phyloP scores from a whole-genome alignment of 2,113 vertebrate genomes.

The Thunnus thynnus region DNA sequence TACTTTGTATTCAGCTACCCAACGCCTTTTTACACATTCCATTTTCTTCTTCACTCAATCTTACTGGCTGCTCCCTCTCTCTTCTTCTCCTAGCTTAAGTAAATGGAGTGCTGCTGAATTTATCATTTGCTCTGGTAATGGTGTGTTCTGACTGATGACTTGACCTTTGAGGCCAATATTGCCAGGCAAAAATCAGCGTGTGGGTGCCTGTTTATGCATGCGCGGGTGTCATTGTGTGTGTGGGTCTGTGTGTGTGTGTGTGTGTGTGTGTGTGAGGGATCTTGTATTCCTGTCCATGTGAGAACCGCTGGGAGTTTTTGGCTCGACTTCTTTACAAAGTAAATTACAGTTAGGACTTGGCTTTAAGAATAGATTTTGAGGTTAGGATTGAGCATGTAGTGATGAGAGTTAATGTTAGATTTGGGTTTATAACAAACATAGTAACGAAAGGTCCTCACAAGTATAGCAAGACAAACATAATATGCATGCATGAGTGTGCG shows the following conservation, averaged over 20 bases:
- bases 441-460: background rate
- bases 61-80: conserved; percentile 12
- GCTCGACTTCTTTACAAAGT: background rate
- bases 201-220: conserved; percentile 33
- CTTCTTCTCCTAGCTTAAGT: conserved; percentile 26
- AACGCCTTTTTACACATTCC: conserved; percentile 24
- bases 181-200: conserved; percentile 40
- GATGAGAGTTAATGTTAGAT: background rate
- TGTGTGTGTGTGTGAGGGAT: background rate
- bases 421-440: background rate
- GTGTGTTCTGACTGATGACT: conserved; percentile 64
- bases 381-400: background rate
- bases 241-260: background rate
- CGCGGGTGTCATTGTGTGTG: background rate
- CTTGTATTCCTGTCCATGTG: background rate
- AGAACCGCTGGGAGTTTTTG: background rate
- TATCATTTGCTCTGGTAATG: conserved; percentile 60
- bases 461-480: background rate
- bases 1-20: conserved; percentile 35
- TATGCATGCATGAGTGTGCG: background rate
- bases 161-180: conserved; percentile 68
- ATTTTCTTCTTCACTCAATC: conserved; percentile 36
- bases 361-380: background rate
- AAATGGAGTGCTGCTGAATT: conserved; percentile 50
- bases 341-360: background rate